A percentile compares a stretch with the other conserved stretches of the same genome.
These are phyloP conservation scores for Pelmatolapia mariae DNA, from an alignment of 2,113 vertebrate genomes.

Conservation along the genomic window DNA sequence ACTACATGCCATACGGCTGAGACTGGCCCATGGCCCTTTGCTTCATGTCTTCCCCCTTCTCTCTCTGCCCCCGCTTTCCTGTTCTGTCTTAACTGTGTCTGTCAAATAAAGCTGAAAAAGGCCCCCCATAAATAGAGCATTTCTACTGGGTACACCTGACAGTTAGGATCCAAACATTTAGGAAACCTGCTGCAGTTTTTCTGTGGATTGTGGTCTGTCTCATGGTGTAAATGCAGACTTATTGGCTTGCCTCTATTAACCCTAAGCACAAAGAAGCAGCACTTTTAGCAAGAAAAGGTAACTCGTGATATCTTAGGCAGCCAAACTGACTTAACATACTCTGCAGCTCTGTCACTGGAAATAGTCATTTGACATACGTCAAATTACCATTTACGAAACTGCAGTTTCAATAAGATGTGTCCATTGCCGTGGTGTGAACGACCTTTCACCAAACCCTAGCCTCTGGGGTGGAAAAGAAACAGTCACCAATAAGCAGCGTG, in stretches of 20 bases:
- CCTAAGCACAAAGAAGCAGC: neutral
- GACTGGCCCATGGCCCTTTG: neutral
- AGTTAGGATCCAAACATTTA: neutral
- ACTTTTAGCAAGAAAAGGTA: neutral
- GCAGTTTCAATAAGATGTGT: neutral
- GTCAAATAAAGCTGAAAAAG: neutral
- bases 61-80: neutral
- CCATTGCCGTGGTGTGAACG: neutral
- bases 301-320: neutral
- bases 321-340: neutral
- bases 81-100: neutral
- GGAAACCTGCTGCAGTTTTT: neutral
- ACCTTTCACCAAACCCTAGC: neutral
- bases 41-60: neutral
- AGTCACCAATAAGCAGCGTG: neutral
- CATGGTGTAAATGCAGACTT: neutral
- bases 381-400: neutral
- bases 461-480: neutral
- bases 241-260: neutral
- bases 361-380: neutral
- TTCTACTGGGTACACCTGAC: neutral
- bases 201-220: neutral
- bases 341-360: neutral
- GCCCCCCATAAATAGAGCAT: neutral
- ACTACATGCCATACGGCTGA: neutral